Percentiles rank a stretch among this genome's conserved stretches.
Conservation (phyloP, 2,888 invertebrate species). For the Plemyria rubiginata region DNA sequence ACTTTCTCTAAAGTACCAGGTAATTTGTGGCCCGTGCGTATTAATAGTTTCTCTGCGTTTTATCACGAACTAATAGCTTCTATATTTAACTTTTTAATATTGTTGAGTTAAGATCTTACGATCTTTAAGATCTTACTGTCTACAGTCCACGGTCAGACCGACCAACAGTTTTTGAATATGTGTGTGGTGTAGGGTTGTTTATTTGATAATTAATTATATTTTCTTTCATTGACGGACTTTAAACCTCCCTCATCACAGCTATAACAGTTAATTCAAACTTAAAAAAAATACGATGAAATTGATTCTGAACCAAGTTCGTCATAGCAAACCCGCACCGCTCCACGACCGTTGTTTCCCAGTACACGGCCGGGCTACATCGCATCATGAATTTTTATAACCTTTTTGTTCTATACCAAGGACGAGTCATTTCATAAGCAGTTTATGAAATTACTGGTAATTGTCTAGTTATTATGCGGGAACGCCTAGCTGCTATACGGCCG, state of each 20-base stretch:
- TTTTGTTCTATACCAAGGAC: constrained; percentile 48
- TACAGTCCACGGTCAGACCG: too few relatives aligned
- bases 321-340: constrained; percentile 46
- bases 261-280: not conserved
- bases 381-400: constrained; percentile 63
- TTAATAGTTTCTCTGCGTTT: not conserved
- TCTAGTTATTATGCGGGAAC: constrained; percentile 29
- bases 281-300: not conserved
- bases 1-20: constrained; percentile 25
- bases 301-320: constrained; percentile 41
- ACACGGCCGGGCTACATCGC: constrained; percentile 48
- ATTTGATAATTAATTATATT: too few relatives aligned
- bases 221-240: too few relatives aligned
- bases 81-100: not conserved
- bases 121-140: too few relatives aligned
- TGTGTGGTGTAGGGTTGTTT: too few relatives aligned
- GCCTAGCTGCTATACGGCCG: constrained; percentile 8
- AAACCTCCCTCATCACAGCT: not conserved
- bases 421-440: constrained; percentile 41
- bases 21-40: constrained; percentile 25
- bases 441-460: constrained; percentile 32
- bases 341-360: constrained; percentile 65
- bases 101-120: too few relatives aligned
- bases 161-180: too few relatives aligned
- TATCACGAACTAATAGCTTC: not conserved